phyloP scores from a whole-genome alignment of 37 sponge, comb jelly and placozoan genomes.

The Spongia lamella region DNA sequence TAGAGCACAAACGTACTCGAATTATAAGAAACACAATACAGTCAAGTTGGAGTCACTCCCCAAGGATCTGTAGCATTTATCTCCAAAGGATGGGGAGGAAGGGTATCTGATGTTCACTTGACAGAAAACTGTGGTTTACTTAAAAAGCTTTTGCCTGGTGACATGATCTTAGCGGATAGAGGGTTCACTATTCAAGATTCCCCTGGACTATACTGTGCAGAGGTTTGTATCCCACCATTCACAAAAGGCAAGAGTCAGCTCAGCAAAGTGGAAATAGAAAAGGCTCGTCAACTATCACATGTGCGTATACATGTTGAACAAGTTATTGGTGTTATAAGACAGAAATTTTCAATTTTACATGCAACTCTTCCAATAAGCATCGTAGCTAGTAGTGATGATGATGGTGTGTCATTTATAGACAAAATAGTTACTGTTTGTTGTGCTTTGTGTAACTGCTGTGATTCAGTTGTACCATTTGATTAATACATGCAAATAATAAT shows the following conservation, averaged over 20 bases:
- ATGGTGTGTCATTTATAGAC: conserved; percentile 16
- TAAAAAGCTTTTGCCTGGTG: conserved; percentile 10
- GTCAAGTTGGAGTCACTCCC: conserved; percentile 38
- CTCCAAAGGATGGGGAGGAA: conserved; percentile 38
- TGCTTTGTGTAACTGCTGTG: too few species aligned
- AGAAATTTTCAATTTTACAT: conserved; percentile 43
- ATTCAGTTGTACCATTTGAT: too few species aligned
- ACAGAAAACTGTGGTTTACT: conserved; percentile 30
- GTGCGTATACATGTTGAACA: conserved; percentile 60
- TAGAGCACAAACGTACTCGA: conserved; percentile 19
- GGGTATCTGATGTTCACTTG: conserved; percentile 27
- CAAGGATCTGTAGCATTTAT: conserved; percentile 23
- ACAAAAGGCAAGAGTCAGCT: conserved; percentile 29
- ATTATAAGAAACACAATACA: conserved; percentile 44
- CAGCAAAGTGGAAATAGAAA: conserved; percentile 24
- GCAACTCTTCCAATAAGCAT: conserved; percentile 20
- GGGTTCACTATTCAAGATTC: conserved; percentile 23
- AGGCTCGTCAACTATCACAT: conserved; percentile 29
- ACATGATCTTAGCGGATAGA: conserved; percentile 23
- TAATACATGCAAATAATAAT: background rate
- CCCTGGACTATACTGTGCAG: conserved; percentile 30
- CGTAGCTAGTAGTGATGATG: conserved; percentile 1
- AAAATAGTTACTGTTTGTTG: conserved; percentile 13
- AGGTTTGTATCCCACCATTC: conserved; percentile 26
- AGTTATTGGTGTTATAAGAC: conserved; percentile 40